phyloP scores from a whole-genome alignment of 2,797 vertebrate species.

The Vespertilio murinus region DNA sequence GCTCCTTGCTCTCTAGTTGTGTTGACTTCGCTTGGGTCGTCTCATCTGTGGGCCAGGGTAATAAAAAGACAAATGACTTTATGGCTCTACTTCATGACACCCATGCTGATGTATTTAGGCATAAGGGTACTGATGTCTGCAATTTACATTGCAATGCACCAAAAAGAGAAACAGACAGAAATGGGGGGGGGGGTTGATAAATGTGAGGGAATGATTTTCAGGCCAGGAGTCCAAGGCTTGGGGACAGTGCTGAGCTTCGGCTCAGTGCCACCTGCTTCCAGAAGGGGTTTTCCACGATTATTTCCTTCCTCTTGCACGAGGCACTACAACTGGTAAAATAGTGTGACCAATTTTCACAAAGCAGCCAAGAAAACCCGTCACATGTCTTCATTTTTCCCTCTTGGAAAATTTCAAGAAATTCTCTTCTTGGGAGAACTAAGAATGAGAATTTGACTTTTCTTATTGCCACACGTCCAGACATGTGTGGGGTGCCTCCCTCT shows the following conservation, averaged over 20 bases:
- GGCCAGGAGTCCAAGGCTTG: background rate
- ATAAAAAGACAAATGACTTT: background rate
- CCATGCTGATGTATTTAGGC: background rate
- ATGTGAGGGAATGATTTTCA: background rate
- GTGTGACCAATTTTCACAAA: background rate
- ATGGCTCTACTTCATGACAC: background rate
- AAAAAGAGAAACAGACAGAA: background rate
- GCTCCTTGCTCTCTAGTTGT: background rate
- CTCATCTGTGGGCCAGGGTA: background rate
- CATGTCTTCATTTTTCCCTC: background rate
- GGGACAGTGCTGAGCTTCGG: background rate
- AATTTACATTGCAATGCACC: background rate
- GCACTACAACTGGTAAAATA: background rate
- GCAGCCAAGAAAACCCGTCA: background rate
- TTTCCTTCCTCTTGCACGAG: conserved; percentile 5
- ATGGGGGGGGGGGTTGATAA: background rate
- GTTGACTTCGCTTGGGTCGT: background rate
- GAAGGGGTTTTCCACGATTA: background rate
- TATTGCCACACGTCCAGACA: background rate
- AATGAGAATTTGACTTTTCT: background rate
- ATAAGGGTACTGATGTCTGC: background rate
- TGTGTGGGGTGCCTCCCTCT: background rate
- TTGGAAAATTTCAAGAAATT: conserved; percentile 35
- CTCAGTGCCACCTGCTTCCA: background rate
- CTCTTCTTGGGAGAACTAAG: background rate